Evolutionary conservation across 2,113 vertebrate genomes (phyloP).

Genomic region (Penelope pileata): DNA sequence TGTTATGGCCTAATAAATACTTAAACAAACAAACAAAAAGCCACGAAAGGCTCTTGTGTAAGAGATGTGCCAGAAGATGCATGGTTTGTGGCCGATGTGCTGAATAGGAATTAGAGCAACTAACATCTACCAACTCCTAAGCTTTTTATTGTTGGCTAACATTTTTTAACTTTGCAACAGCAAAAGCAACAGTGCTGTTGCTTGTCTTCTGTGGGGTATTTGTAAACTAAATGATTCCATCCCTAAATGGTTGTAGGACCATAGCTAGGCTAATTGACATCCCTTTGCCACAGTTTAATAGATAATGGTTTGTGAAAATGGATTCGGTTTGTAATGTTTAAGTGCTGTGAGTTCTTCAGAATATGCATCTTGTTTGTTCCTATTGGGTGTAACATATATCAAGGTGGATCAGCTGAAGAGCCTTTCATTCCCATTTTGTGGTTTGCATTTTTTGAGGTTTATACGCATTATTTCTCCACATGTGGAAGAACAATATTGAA

Average conservation of each 20-base stretch:
- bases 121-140: neutral
- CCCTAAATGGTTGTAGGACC: neutral
- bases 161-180: neutral
- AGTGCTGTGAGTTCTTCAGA: neutral
- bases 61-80: neutral
- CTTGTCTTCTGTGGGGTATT: neutral
- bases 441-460: neutral
- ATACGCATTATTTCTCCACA: neutral
- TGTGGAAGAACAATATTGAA: neutral
- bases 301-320: neutral
- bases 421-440: neutral
- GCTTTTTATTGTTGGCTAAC: neutral
- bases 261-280: neutral
- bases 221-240: neutral
- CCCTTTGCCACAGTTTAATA: neutral
- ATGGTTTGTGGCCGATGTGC: neutral
- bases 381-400: neutral
- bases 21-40: neutral
- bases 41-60: neutral
- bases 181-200: neutral
- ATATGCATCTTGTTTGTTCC: neutral
- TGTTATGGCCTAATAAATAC: neutral
- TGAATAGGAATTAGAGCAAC: neutral
- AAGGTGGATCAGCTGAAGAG: neutral
- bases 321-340: neutral